A percentile compares a stretch with the other conserved stretches of the same genome.
Conservation (phyloP, 2,113 vertebrate species). For the Entomyzon cyanotis region DNA sequence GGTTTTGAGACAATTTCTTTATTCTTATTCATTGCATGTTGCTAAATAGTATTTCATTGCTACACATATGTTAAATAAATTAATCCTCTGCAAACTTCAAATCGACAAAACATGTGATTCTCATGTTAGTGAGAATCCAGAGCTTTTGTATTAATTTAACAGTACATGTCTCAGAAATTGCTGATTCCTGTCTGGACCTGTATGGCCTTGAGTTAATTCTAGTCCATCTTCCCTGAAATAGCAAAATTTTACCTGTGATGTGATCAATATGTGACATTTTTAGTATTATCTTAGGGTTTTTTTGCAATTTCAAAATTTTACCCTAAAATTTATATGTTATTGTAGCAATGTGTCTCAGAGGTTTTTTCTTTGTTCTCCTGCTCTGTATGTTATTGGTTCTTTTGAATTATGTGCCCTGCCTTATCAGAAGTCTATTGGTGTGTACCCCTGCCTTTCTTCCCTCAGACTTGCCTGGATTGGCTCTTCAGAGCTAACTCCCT, state of each 20-base stretch:
- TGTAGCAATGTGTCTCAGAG: no score
- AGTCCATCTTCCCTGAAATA: background rate
- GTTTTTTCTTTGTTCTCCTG: no score
- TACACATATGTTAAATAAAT: background rate
- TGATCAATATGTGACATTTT: background rate
- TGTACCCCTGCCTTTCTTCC: no score
- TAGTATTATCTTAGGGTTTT: background rate
- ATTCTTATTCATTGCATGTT: background rate
- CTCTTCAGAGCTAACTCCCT: no score
- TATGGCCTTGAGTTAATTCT: background rate
- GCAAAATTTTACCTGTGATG: background rate
- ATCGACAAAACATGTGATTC: background rate
- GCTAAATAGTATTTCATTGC: background rate
- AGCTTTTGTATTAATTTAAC: background rate
- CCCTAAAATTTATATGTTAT: background rate
- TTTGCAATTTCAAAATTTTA: background rate
- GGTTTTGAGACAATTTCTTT: background rate
- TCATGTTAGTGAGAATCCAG: background rate
- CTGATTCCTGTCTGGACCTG: background rate
- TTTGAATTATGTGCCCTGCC: no score
- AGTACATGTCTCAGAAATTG: background rate
- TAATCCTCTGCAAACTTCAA: background rate
- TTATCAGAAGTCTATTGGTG: no score
- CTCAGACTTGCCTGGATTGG: no score
- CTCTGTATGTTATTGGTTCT: no score